Base-by-base conservation (phyloP, 1,140 invertebrate species). In the Drosophila rufa region DNA sequence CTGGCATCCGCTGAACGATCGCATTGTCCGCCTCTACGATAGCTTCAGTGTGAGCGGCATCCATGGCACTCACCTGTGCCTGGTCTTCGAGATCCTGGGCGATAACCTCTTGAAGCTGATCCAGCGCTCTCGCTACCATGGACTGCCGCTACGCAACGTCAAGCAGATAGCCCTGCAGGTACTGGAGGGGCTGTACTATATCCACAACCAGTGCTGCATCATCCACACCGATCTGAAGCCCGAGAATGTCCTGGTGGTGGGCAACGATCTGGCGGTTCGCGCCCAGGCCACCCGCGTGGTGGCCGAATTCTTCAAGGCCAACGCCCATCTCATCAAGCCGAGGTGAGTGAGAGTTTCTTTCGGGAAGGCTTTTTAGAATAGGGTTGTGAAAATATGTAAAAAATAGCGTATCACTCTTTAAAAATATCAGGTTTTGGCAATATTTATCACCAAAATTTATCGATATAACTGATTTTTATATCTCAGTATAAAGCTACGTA, bases 201-300 rank as follows among this genome's bases (percentile, higher is more conserved):
- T 99, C 53, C 99, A 99, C 93, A 95, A 96, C 51, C 98, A 99
- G 94, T 99, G 98, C 95, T 94, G 95, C 93, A 99, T 99, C 78
- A 99, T 99, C 93, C 99, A 99, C 93, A 99, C 99, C n/a, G 99
- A 99, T 93, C 98, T 99, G 67, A 99, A 99, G 93, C 99, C 99
- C 47, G 99, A 99, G 94, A 99, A 99, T 94, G 98, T 99, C 50
- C 94, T 99, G 40, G 94, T 99, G 62, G 98, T 97, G 94, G 97
- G 98, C 7, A 95, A 96, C 91, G 96, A 97, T 58, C 82, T 94
- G 27, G 96, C 97, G 85, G 96, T 99, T 70, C 95, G 97, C 66
- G 96, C 96, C 91, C 94, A 98, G 85, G 98, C 98, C 27, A 96
- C 95, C 53, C 97, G 98, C 93, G 98, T 98, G 33, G 96, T 96